A percentile compares a stretch with the other conserved stretches of the same genome.
These are phyloP conservation scores for Hirudinaria manillensis DNA, from an alignment of 2,888 invertebrate genomes.

Conservation along the genomic window DNA sequence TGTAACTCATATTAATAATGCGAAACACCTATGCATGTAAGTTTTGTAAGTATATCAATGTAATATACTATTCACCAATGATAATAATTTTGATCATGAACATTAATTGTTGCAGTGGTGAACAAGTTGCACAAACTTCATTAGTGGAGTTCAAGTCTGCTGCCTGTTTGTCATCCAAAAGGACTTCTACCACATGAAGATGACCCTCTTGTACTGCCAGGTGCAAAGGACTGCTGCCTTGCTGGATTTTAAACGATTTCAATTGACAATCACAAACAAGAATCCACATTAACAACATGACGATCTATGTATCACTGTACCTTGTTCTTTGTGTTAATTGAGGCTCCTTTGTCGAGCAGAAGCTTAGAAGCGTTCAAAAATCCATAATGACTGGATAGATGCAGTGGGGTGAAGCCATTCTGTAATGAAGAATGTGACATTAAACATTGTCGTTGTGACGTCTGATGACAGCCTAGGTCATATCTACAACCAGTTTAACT, in stretches of 20 bases:
- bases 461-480: background rate
- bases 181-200: slow-evolving; percentile 60
- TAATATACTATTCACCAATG: background rate
- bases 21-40: too few species aligned
- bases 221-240: slow-evolving; percentile 91
- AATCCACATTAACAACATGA: too few species aligned
- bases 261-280: too few species aligned
- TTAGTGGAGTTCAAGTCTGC: background rate
- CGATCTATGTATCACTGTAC: background rate
- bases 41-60: background rate
- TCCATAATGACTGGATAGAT: background rate
- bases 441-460: background rate
- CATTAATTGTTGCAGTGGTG: too few species aligned
- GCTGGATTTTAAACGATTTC: slow-evolving; percentile 45
- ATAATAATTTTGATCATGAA: too few species aligned
- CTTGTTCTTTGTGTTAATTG: background rate
- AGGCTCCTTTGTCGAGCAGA: background rate
- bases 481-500: background rate
- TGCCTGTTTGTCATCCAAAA: background rate
- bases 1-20: background rate
- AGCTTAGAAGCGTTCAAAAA: slow-evolving; percentile 6
- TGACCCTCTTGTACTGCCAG: slow-evolving; percentile 99
- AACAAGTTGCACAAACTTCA: background rate
- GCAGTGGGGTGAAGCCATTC: background rate
- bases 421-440: too few species aligned